A percentile compares a stretch with the other conserved stretches of the same genome.
These are phyloP conservation scores for Picathartes gymnocephalus DNA, from an alignment of 2,113 vertebrate species.

Conservation along the genomic window DNA sequence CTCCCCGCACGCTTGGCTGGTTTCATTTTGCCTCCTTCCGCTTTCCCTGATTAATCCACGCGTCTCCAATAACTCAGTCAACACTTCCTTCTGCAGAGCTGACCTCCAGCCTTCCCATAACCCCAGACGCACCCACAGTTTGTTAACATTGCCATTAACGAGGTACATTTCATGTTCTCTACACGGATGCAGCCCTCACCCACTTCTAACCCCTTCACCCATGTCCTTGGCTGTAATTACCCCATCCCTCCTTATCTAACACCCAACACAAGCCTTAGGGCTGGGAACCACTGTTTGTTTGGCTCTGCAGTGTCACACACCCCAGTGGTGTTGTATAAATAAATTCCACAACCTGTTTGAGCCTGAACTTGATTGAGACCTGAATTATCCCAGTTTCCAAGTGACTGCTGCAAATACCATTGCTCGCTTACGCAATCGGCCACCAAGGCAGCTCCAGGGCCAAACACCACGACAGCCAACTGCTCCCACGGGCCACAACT, in stretches of 20 bases:
- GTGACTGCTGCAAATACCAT: background rate
- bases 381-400: background rate
- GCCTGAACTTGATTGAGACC: background rate
- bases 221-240: background rate
- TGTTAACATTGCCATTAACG: background rate
- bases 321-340: background rate
- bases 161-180: background rate
- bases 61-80: background rate
- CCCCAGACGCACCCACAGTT: background rate
- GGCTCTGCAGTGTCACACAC: constrained; percentile 1
- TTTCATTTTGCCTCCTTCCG: background rate
- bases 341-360: constrained; percentile 48
- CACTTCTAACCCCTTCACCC: constrained; percentile 13
- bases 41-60: background rate
- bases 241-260: background rate
- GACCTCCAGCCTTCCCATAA: constrained; percentile 1
- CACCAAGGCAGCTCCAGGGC: background rate
- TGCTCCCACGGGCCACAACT: background rate
- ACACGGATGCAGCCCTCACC: background rate
- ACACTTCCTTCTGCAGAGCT: background rate
- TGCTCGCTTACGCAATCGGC: background rate
- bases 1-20: background rate
- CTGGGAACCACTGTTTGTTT: constrained; percentile 1
- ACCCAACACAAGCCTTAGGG: background rate
- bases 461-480: background rate